Evolutionary conservation across 2,888 invertebrate species (phyloP), one percentile per base, ranked within the genome.

Genomic region (Folsomia manolachei): DNA sequence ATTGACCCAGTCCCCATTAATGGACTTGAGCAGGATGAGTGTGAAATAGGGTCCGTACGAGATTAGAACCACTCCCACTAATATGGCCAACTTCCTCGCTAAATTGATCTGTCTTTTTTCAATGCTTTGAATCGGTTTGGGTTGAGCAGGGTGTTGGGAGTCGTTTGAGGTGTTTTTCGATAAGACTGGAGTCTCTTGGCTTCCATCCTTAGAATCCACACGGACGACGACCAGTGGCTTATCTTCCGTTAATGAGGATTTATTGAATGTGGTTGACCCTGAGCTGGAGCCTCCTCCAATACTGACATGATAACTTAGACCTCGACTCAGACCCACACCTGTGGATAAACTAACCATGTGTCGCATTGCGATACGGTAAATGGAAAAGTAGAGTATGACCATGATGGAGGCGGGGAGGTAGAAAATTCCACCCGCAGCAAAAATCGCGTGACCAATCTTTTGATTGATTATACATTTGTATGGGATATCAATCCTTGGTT

Each of bases 11-110:
- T 65, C 70, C 19, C 68, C 71, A 24, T 71, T n/a, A 51, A 74
- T 68, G 14, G 73, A 71, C 70, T 70, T 71, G 1, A 76, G 63
- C 56, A 76, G 27, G 63, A 76, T 74, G 11, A 78, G 52, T 1
- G 76, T 78, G 52, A 76, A 76, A 56, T 74, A 78, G 0, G 78
- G 78, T 1, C 75, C 21, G 39, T 78, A 78, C 11, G 73, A 70
- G 1, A 71, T 25, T 27, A 78, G 19, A n/a, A 78, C 63, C 1
- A 74, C 70, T 11, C 78, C 78, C 9, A 78, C 78, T 25, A 78
- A 63, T 9, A 74, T 9, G 18, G 66, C 71, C 19, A 78, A 61
- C 51, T 66, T 65, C 70, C 65, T 74, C 0, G 78, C 76, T 27
- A 74, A 26, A 60, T 68, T 71, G 21, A 74, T 69, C 70, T 77